Conservation (phyloP, 2,888 invertebrate genomes). For the Hypena proboscidalis region DNA sequence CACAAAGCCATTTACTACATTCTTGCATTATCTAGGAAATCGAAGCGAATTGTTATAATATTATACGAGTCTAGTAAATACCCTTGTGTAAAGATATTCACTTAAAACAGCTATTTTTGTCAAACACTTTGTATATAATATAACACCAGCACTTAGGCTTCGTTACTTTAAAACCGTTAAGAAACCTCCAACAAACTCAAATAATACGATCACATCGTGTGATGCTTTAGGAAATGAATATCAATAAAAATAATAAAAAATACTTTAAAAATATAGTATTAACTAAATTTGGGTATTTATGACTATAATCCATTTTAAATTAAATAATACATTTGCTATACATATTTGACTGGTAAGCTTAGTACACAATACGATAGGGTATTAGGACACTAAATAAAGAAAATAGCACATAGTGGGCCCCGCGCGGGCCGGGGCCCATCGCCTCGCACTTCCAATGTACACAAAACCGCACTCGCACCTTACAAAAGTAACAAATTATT, state of each 20-base stretch:
- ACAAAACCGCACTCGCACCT: conserved; percentile 73
- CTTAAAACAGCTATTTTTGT: conserved; percentile 54
- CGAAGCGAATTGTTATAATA: conserved; percentile 47
- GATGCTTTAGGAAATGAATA: conserved; percentile 73
- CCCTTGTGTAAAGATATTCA: conserved; percentile 45
- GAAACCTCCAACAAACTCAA: conserved; percentile 64
- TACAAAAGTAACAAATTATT: conserved; percentile 80
- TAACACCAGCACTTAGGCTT: conserved; percentile 56
- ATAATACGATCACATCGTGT: conserved; percentile 74
- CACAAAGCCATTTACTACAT: conserved; percentile 45
- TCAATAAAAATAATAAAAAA: conserved; percentile 68
- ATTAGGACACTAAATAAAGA: conserved; percentile 79
- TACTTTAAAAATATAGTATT: conserved; percentile 76
- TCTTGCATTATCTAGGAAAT: conserved; percentile 51
- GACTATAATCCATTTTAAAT: conserved; percentile 83
- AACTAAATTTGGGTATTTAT: conserved; percentile 85
- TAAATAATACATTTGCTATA: conserved; percentile 82
- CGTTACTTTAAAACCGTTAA: conserved; percentile 54
- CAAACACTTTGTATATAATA: conserved; percentile 56
- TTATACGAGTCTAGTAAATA: conserved; percentile 42
- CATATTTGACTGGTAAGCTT: conserved; percentile 84
- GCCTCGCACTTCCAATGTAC: conserved; percentile 65
- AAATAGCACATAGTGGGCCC: conserved; percentile 73
- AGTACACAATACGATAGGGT: conserved; percentile 79
- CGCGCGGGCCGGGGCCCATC: conserved; percentile 46